Percentiles rank a stretch among this genome's conserved stretches.
These are phyloP conservation scores for Hyperoplus immaculatus DNA, from an alignment of 2,797 vertebrate species.

Conservation along the genomic window DNA sequence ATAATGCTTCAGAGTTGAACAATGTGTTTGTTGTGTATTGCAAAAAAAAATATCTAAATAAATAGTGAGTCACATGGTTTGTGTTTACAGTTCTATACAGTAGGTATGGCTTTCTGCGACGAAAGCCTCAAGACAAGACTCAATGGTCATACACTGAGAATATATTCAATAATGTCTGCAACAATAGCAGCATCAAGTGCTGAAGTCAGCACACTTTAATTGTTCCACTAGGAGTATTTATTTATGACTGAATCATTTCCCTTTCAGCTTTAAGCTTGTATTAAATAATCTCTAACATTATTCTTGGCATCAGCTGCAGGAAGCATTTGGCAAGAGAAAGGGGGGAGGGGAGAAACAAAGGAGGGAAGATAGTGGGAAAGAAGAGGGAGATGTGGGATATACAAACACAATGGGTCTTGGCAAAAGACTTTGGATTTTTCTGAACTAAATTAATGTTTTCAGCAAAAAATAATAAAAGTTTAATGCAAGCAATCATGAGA, in stretches of 20 bases:
- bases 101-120: background rate
- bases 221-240: constrained; percentile 66
- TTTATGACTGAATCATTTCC: constrained; percentile 84
- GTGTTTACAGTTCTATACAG: constrained; percentile 2
- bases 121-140: constrained; percentile 13
- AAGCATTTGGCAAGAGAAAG: constrained; percentile 59
- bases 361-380: constrained; percentile 17
- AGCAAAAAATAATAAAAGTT: constrained; percentile 16
- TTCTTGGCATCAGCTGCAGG: constrained; percentile 81
- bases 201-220: constrained; percentile 50
- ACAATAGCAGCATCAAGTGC: background rate
- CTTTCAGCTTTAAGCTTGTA: constrained; percentile 82
- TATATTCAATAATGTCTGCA: constrained; percentile 9
- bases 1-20: constrained; percentile 18
- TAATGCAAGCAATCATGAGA: background rate
- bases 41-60: constrained; percentile 1
- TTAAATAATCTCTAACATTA: constrained; percentile 83
- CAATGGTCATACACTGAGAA: background rate
- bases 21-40: background rate
- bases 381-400: constrained; percentile 18
- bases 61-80: background rate
- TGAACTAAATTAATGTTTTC: constrained; percentile 18
- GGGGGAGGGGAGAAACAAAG: constrained; percentile 34
- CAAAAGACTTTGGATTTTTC: constrained; percentile 23
- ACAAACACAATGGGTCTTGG: constrained; percentile 25